Percentiles rank a stretch among this genome's conserved stretches.
Evolutionary conservation across 2,113 vertebrate species (phyloP).

Genomic region (Proterorhinus semilunaris): DNA sequence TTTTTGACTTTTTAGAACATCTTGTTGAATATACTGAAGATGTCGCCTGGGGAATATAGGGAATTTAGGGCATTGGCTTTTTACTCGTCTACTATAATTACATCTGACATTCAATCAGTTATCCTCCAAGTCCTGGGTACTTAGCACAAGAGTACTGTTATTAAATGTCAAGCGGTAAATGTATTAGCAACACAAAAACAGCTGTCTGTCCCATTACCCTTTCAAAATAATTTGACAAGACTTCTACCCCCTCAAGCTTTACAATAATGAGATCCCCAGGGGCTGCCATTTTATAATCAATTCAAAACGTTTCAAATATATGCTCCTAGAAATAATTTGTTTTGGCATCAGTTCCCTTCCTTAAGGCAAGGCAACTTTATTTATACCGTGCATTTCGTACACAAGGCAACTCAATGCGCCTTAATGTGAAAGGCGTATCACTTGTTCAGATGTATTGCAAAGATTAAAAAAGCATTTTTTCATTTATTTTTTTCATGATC

Average conservation of each 20-base stretch:
- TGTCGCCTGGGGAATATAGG: background rate
- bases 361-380: too few relatives aligned
- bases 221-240: conserved; percentile 1
- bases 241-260: background rate
- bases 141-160: background rate
- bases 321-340: background rate
- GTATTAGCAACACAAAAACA: background rate
- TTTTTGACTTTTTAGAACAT: too few relatives aligned
- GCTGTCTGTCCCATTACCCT: background rate
- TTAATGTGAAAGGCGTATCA: background rate
- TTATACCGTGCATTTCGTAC: too few relatives aligned
- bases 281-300: background rate
- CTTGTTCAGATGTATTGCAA: background rate
- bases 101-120: background rate
- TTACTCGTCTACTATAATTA: background rate
- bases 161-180: background rate
- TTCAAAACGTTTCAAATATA: background rate
- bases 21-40: too few relatives aligned
- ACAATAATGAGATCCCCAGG: background rate
- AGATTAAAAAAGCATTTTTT: background rate
- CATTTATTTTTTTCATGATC: too few relatives aligned
- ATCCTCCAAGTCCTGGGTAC: background rate
- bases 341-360: background rate
- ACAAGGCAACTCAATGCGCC: too few relatives aligned
- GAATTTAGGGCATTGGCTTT: background rate